Base-by-base conservation (phyloP, 1,140 invertebrate genomes). In the Listronotus bonariensis region DNA sequence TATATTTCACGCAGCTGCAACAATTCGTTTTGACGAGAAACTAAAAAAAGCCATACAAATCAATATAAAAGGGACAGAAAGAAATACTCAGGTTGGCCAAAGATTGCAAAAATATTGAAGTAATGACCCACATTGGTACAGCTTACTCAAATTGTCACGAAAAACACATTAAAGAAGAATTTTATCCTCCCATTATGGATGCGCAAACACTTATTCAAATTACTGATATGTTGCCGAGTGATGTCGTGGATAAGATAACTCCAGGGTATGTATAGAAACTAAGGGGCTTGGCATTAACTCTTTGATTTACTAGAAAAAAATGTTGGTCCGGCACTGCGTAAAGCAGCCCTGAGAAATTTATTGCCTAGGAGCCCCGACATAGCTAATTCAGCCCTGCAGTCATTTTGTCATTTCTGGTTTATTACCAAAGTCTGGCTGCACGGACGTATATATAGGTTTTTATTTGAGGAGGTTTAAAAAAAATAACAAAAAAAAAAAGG, bases 41-140 rank as follows among this genome's bases (percentile, higher is more conserved):
- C 70, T 90, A 9, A 81, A 82, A 53, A 78, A 81, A 0, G 87
- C 88, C 2, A 79, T 89, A 1, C 77, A 81, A 11, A 88, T 88
- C 55, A 91, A 91, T 74, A 84, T 88, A 0, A 75, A 84, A 34
- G 87, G 86, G 0, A 87, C 87, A 0, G 77, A 82, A 61, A n/a
- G 85, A 87, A 65, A 77, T 84, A 77, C 66, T 92, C 36, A 83
- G 87, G 11, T 72, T 93, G 43, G 91, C 86, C 6, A 87, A 85
- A 72, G 84, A 89, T 65, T 88, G 92, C 78, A 88, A 89, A 70
- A 81, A 90, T 10, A 74, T 93, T 14, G 76, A 84, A 80, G 85
- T 86, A 0, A 74, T 90, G 18, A 82, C 89, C 1, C 89, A 92
- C 73, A 84, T 92, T 1, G 91, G 89, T 0, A 91, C 89, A 0